Conservation (phyloP, 2,888 invertebrate species). For the Caenorhabditis virilis region DNA sequence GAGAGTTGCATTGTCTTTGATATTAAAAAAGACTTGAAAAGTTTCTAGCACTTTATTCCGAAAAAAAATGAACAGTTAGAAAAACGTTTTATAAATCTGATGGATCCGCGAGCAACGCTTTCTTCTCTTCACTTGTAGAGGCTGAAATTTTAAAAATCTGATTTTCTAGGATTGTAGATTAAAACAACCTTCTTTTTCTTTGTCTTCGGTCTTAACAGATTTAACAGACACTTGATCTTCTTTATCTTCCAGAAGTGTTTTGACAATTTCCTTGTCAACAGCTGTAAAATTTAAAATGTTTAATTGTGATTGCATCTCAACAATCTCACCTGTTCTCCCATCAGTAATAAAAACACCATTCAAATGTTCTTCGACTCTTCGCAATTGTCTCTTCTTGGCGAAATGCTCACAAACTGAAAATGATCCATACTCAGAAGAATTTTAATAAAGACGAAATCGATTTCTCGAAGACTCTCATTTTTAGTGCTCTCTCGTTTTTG, state of each 20-base stretch:
- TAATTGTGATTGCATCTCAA: neutral
- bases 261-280: slow-evolving; percentile 28
- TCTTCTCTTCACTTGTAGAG: slow-evolving; percentile 34
- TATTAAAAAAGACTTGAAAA: too few species aligned
- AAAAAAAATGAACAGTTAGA: too few species aligned
- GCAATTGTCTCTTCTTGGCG: slow-evolving; percentile 42
- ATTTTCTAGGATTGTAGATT: too few species aligned
- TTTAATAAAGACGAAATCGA: too few species aligned
- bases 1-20: too few species aligned
- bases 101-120: slow-evolving; percentile 31
- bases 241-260: slow-evolving; percentile 25
- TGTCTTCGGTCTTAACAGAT: slow-evolving; percentile 8
- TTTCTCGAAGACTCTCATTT: neutral
- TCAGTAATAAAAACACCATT: slow-evolving; percentile 33
- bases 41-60: too few species aligned
- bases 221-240: slow-evolving; percentile 31
- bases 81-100: slow-evolving; percentile 26
- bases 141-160: slow-evolving; percentile 12
- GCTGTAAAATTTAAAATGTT: neutral
- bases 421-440: too few species aligned
- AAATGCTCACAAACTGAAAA: slow-evolving; percentile 45
- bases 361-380: slow-evolving; percentile 45
- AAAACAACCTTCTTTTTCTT: slow-evolving; percentile 12
- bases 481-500: neutral
- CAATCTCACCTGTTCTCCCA: slow-evolving; percentile 9